A percentile compares a stretch with the other conserved stretches of the same genome.
Evolutionary conservation across 1,140 invertebrate species (phyloP).

Genomic region (Zaprionus taronus): DNA sequence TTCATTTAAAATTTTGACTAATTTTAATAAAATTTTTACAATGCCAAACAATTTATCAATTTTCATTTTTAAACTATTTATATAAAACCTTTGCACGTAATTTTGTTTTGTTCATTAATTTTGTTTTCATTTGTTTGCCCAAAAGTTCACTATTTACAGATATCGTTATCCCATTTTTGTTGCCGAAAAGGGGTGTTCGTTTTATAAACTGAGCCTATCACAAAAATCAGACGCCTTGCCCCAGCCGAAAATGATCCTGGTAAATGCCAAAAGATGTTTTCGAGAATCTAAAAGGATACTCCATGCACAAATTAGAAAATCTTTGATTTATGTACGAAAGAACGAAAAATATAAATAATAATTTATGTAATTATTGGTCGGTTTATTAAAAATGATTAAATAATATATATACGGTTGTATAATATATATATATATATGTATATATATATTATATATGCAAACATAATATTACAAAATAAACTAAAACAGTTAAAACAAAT

Average conservation of each 20-base stretch:
- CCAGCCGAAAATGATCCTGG: conserved; percentile 56
- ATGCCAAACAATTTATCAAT: conserved; percentile 61
- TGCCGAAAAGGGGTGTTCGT: conserved; percentile 55
- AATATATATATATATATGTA: not conserved
- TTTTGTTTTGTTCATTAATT: conserved; percentile 48
- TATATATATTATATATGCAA: conserved; percentile 45
- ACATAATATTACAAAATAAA: conserved; percentile 61
- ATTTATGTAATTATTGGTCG: conserved; percentile 50
- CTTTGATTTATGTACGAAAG: not conserved
- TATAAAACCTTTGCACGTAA: conserved; percentile 77
- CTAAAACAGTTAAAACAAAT: conserved; percentile 74
- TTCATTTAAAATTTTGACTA: conserved; percentile 78
- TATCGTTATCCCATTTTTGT: conserved; percentile 50
- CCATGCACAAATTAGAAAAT: conserved; percentile 20
- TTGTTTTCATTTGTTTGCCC: conserved; percentile 60
- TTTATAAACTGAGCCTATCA: conserved; percentile 67
- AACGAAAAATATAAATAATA: conserved; percentile 19
- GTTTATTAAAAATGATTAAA: conserved; percentile 72
- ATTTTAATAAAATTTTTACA: conserved; percentile 55
- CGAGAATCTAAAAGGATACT: conserved; percentile 32
- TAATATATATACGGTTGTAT: conserved; percentile 42
- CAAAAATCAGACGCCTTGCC: conserved; percentile 73
- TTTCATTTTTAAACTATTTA: conserved; percentile 38
- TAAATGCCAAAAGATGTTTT: conserved; percentile 49
- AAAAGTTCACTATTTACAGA: conserved; percentile 71